Percentiles rank a stretch among this genome's conserved stretches.
phyloP scores from a whole-genome alignment of 2,888 invertebrate species.

The Gasteruption jaculator region DNA sequence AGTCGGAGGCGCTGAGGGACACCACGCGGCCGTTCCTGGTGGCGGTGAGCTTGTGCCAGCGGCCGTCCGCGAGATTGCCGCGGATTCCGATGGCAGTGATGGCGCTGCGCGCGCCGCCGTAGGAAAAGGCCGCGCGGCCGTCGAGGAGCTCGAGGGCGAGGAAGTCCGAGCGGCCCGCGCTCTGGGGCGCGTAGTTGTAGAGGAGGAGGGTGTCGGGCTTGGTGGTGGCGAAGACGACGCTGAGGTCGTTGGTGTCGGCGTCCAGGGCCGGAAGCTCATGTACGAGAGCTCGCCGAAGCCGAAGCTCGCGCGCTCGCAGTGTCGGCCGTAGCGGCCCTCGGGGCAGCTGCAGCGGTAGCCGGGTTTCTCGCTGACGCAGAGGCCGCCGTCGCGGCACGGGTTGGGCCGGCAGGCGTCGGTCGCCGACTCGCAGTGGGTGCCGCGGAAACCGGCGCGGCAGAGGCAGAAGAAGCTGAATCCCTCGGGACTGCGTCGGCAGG shows the following conservation, averaged over 20 bases:
- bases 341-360: conserved; percentile 70
- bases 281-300: conserved; percentile 87
- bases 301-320: conserved; percentile 86
- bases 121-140: conserved; percentile 83
- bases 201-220: conserved; percentile 81
- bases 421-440: conserved; percentile 83
- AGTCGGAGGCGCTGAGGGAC: conserved; percentile 75
- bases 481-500: conserved; percentile 83
- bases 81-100: conserved; percentile 75
- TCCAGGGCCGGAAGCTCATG: conserved; percentile 84
- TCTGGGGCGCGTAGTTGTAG: conserved; percentile 87
- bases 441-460: conserved; percentile 87
- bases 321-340: conserved; percentile 82
- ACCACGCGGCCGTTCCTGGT: conserved; percentile 86
- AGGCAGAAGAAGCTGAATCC: conserved; percentile 87
- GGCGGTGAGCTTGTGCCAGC: conserved; percentile 89
- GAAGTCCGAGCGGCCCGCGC: conserved; percentile 86
- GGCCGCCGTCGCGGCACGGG: conserved; percentile 87
- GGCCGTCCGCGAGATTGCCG: conserved; percentile 66
- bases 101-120: conserved; percentile 83
- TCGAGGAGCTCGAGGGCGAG: conserved; percentile 84
- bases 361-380: conserved; percentile 83
- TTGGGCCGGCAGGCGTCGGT: conserved; percentile 89
- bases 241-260: conserved; percentile 85
- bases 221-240: conserved; percentile 85